Evolutionary conservation across 2,113 vertebrate genomes (phyloP).

Genomic region (Rhynchopsitta pachyrhyncha): DNA sequence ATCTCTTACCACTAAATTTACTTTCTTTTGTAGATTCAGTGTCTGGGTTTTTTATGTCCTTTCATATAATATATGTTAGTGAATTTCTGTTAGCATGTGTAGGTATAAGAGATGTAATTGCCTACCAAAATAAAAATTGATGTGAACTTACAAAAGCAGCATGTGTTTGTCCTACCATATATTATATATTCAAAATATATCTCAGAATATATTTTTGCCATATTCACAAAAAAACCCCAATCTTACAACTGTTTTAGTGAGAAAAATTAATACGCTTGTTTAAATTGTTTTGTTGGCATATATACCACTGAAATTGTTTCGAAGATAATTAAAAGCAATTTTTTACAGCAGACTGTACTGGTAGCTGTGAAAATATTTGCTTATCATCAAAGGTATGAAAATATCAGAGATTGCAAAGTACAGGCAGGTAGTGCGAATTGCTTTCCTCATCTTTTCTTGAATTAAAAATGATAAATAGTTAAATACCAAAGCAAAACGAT

Average conservation of each 20-base stretch:
- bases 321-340: neutral
- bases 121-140: neutral
- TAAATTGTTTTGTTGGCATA: neutral
- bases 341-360: neutral
- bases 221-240: neutral
- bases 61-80: neutral
- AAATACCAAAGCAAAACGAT: neutral
- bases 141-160: neutral
- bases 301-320: neutral
- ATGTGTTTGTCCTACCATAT: neutral
- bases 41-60: neutral
- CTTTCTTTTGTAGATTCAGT: neutral
- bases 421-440: neutral
- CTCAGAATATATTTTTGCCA: neutral
- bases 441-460: neutral
- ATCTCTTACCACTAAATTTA: slow-evolving; percentile 4
- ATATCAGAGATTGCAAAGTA: neutral
- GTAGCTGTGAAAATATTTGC: neutral
- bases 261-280: neutral
- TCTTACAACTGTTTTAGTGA: neutral
- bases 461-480: neutral
- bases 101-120: neutral
- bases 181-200: neutral
- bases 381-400: neutral
- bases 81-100: neutral